phyloP scores from a whole-genome alignment of 2,888 invertebrate species.

The Parapristionchus giblindavisi region DNA sequence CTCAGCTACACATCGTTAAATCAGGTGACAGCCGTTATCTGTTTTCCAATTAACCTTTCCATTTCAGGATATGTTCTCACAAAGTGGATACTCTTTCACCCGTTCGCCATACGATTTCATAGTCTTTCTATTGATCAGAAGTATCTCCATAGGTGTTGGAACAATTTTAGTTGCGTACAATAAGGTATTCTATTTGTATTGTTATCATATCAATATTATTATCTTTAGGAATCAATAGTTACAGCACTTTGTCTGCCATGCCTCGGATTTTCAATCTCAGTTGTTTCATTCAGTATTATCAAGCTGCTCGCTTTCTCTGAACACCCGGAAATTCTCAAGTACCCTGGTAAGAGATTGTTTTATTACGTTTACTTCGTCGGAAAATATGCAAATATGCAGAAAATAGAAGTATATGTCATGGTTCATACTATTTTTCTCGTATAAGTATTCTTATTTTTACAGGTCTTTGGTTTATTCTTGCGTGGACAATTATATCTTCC shows the following conservation, averaged over 20 bases:
- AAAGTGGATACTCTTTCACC: constrained; percentile 41
- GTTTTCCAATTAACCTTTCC: too few species aligned
- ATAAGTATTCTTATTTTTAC: too few species aligned
- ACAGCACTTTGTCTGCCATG: background rate
- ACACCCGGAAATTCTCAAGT: constrained; percentile 47
- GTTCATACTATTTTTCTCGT: too few species aligned
- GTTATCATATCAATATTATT: background rate
- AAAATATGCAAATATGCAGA: too few species aligned
- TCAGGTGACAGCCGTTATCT: background rate
- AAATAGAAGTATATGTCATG: too few species aligned
- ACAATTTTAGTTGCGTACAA: constrained; percentile 38
- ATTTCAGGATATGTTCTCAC: background rate
- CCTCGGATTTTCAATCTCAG: constrained; percentile 5
- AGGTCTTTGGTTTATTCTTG: constrained; percentile 48
- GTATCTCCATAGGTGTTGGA: constrained; percentile 33
- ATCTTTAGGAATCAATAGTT: background rate
- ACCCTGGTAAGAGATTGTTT: constrained; percentile 55
- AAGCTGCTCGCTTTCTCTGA: constrained; percentile 64
- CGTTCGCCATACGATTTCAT: constrained; percentile 44
- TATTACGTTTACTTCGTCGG: constrained; percentile 38
- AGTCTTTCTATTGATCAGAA: constrained; percentile 38
- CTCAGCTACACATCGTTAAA: constrained; percentile 19
- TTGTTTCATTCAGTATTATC: constrained; percentile 48
- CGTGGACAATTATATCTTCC: constrained; percentile 12
- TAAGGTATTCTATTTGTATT: constrained; percentile 8